phyloP scores from a whole-genome alignment of 2,888 invertebrate genomes.

The Macrosoma leucophasiata region DNA sequence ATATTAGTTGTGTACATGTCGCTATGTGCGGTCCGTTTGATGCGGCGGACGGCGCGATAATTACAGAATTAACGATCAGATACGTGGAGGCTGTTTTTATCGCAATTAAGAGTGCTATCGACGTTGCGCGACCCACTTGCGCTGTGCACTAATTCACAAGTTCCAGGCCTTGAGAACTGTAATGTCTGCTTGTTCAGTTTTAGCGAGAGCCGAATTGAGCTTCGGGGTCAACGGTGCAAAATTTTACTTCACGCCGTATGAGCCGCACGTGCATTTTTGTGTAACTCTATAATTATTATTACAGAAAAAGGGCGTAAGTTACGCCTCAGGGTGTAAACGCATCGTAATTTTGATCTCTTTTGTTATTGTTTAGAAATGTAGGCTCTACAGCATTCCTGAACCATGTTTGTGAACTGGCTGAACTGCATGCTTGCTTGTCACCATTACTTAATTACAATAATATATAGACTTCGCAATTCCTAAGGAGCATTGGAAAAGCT shows the following conservation, averaged over 20 bases:
- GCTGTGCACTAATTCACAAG: conserved; percentile 44
- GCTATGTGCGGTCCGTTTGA: conserved; percentile 46
- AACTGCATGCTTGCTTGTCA: no score
- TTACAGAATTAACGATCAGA: conserved; percentile 53
- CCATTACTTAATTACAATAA: no score
- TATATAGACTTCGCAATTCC: no score
- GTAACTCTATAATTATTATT: no score
- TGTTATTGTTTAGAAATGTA: no score
- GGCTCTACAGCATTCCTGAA: no score
- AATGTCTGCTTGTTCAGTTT: conserved; percentile 36
- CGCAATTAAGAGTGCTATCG: conserved; percentile 54
- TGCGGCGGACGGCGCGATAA: conserved; percentile 49
- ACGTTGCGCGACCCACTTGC: conserved; percentile 30
- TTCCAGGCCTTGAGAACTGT: conserved; percentile 43
- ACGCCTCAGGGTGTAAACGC: no score
- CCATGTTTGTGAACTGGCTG: no score
- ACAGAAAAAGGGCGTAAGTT: no score
- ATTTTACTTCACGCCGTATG: conserved; percentile 12
- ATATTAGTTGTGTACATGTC: no score
- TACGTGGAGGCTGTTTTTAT: conserved; percentile 54
- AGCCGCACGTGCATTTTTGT: neutral
- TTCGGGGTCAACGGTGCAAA: conserved; percentile 36
- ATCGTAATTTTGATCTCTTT: no score
- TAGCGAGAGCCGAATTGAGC: conserved; percentile 44
- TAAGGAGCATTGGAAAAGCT: no score